phyloP scores from a whole-genome alignment of 1,140 invertebrate species.

The Bicyclus anynana region DNA sequence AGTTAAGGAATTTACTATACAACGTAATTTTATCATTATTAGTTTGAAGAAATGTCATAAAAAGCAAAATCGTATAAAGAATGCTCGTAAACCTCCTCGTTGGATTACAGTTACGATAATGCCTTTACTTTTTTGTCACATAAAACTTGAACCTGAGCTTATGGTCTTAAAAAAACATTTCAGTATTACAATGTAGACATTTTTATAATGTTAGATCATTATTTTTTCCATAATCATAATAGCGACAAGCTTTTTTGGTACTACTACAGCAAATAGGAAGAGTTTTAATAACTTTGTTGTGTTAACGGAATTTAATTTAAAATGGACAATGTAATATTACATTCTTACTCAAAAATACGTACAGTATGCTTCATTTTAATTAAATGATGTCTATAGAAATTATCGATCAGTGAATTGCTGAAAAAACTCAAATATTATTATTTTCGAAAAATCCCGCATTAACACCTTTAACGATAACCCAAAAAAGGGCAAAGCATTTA shows the following conservation, averaged over 20 bases:
- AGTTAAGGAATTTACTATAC: neutral
- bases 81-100: slow-evolving; percentile 11
- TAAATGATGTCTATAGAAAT: no score
- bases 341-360: no score
- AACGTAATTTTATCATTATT: neutral
- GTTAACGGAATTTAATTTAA: no score
- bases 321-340: no score
- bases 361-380: no score
- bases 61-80: slow-evolving; percentile 9
- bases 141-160: slow-evolving; percentile 5
- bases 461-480: neutral
- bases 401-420: neutral
- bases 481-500: neutral
- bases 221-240: neutral
- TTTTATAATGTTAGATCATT: slow-evolving; percentile 1
- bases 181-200: neutral
- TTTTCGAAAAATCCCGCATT: neutral
- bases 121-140: slow-evolving; percentile 7
- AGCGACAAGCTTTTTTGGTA: no score
- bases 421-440: neutral
- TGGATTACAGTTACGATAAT: slow-evolving; percentile 3
- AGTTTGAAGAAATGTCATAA: slow-evolving; percentile 7
- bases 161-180: neutral
- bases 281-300: no score
- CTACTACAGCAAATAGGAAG: no score